These are phyloP conservation scores for Furcula furcula DNA, from an alignment of 2,888 invertebrate species.

Conservation along the genomic window DNA sequence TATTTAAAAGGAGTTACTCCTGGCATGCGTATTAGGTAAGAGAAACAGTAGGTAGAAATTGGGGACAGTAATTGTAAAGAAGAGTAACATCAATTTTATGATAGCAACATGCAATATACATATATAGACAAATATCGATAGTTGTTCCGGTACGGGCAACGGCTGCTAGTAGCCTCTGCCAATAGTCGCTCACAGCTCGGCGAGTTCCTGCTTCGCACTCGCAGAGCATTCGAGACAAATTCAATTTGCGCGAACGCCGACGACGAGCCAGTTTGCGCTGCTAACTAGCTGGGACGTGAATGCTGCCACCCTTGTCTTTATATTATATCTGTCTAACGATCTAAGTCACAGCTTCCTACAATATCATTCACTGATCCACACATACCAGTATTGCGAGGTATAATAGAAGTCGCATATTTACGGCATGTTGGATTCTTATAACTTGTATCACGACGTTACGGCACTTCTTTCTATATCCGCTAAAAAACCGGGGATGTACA, in stretches of 20 bases:
- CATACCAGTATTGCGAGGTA: no score
- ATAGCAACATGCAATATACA: no score
- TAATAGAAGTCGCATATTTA: no score
- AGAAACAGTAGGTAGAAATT: constrained; percentile 23
- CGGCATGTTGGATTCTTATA: no score
- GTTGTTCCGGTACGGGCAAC: constrained; percentile 23
- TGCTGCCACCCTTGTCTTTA: constrained; percentile 61
- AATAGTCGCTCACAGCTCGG: constrained; percentile 19
- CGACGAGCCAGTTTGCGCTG: constrained; percentile 73
- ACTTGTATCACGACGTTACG: no score
- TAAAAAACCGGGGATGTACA: no score
- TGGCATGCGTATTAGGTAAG: constrained; percentile 23
- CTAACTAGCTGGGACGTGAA: constrained; percentile 77
- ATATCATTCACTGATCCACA: constrained; percentile 26
- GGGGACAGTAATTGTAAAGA: constrained; percentile 29
- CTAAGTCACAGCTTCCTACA: constrained; percentile 28
- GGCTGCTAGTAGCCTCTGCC: constrained; percentile 22
- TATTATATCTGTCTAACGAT: constrained; percentile 57
- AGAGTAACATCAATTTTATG: no score
- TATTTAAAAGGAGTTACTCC: no score
- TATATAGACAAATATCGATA: no score
- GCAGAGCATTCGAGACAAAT: constrained; percentile 68
- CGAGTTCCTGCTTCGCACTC: constrained; percentile 35
- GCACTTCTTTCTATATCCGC: no score
- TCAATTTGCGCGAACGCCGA: constrained; percentile 73